These are phyloP conservation scores for Xenops minutus DNA, from an alignment of 2,797 vertebrate species.

Conservation along the genomic window DNA sequence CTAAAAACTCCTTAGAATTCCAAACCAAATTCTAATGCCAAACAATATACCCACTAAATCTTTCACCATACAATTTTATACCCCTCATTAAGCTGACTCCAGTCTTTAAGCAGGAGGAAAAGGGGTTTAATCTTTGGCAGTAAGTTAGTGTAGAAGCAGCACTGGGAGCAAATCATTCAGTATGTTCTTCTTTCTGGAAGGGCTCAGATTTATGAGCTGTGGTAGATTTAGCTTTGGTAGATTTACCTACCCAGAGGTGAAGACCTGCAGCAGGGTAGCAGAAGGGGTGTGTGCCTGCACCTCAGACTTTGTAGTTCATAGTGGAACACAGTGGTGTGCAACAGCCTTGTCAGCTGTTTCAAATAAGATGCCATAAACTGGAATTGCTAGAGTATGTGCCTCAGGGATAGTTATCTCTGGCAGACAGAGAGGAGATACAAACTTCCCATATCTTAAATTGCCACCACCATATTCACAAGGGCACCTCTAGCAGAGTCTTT, in stretches of 20 bases:
- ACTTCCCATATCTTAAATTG: neutral
- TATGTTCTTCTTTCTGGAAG: neutral
- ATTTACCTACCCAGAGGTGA: neutral
- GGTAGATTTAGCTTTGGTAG: neutral
- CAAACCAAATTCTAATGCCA: conserved; percentile 57
- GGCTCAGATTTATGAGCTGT: neutral
- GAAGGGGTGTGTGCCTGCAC: neutral
- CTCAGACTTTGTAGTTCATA: neutral
- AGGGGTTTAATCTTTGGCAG: neutral
- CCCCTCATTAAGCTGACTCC: neutral
- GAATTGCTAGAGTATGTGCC: neutral
- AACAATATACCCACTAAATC: conserved; percentile 7
- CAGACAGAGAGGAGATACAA: neutral
- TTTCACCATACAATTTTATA: neutral
- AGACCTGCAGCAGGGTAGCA: neutral
- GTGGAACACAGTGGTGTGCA: neutral
- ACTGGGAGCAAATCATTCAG: neutral
- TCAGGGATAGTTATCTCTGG: neutral
- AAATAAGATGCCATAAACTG: neutral
- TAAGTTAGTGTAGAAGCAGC: neutral
- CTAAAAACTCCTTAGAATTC: conserved; percentile 49
- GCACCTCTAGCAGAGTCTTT: neutral
- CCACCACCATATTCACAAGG: neutral
- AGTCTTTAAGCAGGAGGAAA: neutral
- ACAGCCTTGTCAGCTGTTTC: neutral